A percentile compares a stretch with the other conserved stretches of the same genome.
phyloP scores from a whole-genome alignment of 2,113 vertebrate species.

The Pomatorhinus ruficollis region DNA sequence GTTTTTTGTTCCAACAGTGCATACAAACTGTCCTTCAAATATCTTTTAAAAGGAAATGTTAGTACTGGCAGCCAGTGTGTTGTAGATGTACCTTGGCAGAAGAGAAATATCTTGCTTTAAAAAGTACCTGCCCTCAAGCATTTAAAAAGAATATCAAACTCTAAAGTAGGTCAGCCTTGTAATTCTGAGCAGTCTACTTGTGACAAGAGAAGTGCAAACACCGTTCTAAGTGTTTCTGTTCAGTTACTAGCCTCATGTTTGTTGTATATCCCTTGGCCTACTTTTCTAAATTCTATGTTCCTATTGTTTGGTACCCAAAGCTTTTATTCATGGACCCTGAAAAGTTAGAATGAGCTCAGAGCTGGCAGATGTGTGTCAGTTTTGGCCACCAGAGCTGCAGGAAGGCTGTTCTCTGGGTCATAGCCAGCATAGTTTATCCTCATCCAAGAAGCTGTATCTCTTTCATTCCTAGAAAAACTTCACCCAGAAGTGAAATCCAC shows the following conservation, averaged over 20 bases:
- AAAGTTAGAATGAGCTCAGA: neutral
- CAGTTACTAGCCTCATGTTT: neutral
- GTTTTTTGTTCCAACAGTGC: neutral
- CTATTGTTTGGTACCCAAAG: neutral
- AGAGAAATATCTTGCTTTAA: neutral
- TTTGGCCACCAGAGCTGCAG: neutral
- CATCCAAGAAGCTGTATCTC: neutral
- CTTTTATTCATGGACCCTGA: neutral
- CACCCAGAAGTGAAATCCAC: neutral
- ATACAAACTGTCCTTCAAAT: neutral
- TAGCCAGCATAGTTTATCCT: neutral
- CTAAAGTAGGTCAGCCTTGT: slow-evolving; percentile 30
- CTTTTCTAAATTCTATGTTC: neutral
- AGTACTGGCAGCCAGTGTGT: neutral
- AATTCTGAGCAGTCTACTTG: neutral
- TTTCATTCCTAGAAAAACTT: neutral
- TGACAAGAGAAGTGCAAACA: neutral
- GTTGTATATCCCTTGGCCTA: neutral
- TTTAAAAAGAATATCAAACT: slow-evolving; percentile 2
- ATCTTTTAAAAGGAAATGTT: neutral
- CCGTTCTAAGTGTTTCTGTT: neutral
- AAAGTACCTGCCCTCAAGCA: neutral
- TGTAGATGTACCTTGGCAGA: neutral
- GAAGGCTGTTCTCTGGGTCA: neutral
- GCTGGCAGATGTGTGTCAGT: neutral